A percentile compares a stretch with the other conserved stretches of the same genome.
Evolutionary conservation across 1,140 invertebrate genomes (phyloP).

Genomic region (Apis cerana): DNA sequence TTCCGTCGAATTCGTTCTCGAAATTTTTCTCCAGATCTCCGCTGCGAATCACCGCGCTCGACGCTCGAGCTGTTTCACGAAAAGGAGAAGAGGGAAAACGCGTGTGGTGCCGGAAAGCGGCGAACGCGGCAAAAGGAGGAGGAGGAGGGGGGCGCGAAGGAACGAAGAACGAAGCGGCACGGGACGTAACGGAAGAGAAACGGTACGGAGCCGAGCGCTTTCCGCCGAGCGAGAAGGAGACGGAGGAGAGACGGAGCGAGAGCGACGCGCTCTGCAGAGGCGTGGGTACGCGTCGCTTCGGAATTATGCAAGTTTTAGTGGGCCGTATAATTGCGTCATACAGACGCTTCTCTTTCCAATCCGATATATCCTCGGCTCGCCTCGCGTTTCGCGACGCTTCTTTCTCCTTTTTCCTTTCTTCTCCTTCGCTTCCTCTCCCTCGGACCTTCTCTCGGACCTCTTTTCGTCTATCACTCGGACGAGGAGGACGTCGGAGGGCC

Average conservation of each 20-base stretch:
- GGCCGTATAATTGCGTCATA: slow-evolving; percentile 78
- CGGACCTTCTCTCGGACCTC: too few species aligned
- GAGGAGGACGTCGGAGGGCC: too few species aligned
- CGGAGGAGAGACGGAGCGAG: not conserved
- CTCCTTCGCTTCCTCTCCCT: too few species aligned
- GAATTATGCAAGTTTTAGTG: slow-evolving; percentile 79
- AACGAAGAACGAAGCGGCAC: not conserved
- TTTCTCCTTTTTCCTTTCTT: too few species aligned
- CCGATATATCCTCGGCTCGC: slow-evolving; percentile 53
- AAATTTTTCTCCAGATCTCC: too few species aligned
- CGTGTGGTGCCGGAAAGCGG: not conserved
- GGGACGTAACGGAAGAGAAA: slow-evolving; percentile 9
- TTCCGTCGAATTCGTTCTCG: too few species aligned
- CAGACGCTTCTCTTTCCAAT: slow-evolving; percentile 48
- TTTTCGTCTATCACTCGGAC: too few species aligned
- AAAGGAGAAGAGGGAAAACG: not conserved
- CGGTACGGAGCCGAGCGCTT: slow-evolving; percentile 11
- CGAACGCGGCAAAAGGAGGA: not conserved
- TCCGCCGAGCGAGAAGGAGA: slow-evolving; percentile 8
- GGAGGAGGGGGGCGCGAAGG: not conserved
- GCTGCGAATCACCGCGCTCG: too few species aligned
- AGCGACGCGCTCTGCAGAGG: too few species aligned
- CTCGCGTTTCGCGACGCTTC: slow-evolving; percentile 17
- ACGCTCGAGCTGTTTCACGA: too few species aligned
- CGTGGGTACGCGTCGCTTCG: slow-evolving; percentile 63